Conservation (phyloP, 2,888 invertebrate genomes). For the Helleia helle region DNA sequence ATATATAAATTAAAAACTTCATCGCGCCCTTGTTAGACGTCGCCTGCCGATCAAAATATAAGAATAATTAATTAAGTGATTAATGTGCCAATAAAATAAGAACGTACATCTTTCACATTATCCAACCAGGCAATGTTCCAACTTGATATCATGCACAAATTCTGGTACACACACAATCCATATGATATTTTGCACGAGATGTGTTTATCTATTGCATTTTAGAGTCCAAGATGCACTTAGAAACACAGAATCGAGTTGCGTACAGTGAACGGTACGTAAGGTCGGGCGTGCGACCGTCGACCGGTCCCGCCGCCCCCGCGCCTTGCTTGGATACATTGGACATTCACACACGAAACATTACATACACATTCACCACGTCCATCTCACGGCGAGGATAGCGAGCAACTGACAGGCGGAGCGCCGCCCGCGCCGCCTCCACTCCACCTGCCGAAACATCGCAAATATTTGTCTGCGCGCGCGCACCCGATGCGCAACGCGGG, state of each 20-base stretch:
- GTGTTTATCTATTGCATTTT: conserved; percentile 28
- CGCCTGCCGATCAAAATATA: conserved; percentile 1
- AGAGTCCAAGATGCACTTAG: conserved; percentile 43
- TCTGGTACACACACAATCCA: conserved; percentile 25
- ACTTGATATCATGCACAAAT: conserved; percentile 21
- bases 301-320: conserved; percentile 60
- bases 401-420: conserved; percentile 24
- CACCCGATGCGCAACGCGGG: not conserved
- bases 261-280: conserved; percentile 70
- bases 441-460: conserved; percentile 19
- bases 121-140: conserved; percentile 14
- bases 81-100: conserved; percentile 10
- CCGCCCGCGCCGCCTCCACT: conserved; percentile 26
- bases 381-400: conserved; percentile 26
- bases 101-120: conserved; percentile 26
- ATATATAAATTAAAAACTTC: too few species aligned
- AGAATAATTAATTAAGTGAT: not conserved
- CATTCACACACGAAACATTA: conserved; percentile 29
- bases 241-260: conserved; percentile 47
- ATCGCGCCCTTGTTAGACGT: too few species aligned
- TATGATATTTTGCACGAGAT: conserved; percentile 19
- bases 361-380: conserved; percentile 26
- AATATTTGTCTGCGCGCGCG: conserved; percentile 15
- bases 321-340: conserved; percentile 35
- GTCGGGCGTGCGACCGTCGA: conserved; percentile 56